A percentile compares a stretch with the other conserved stretches of the same genome.
phyloP scores from a whole-genome alignment of 1,140 invertebrate genomes.

The Lutraria rhynchaena region DNA sequence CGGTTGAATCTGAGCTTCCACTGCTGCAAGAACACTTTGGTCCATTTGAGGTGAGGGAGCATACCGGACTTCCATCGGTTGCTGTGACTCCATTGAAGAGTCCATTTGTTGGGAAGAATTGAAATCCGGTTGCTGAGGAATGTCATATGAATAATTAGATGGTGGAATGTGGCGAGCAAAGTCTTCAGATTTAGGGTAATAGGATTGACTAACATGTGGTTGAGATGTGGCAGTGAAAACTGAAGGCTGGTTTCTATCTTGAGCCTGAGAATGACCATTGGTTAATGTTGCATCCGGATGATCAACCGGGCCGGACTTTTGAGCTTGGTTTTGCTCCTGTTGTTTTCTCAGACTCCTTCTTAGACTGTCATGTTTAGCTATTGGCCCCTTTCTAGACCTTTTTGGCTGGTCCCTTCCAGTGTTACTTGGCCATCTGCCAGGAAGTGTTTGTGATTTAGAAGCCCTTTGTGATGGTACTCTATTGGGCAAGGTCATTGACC shows the following conservation, averaged over 20 bases:
- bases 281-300: slow-evolving; percentile 13
- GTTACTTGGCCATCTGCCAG: slow-evolving; percentile 27
- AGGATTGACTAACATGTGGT: slow-evolving; percentile 58
- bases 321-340: slow-evolving; percentile 29
- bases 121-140: background rate
- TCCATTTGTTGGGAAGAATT: too few relatives aligned
- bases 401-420: slow-evolving; percentile 14
- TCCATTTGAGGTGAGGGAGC: background rate
- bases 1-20: slow-evolving; percentile 4
- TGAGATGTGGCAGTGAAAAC: slow-evolving; percentile 8
- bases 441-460: slow-evolving; percentile 37
- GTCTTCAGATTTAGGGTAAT: slow-evolving; percentile 46
- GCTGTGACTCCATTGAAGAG: background rate
- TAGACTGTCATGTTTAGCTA: slow-evolving; percentile 41
- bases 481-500: slow-evolving; percentile 14
- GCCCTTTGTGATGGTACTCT: slow-evolving; percentile 36
- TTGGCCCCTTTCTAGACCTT: slow-evolving; percentile 45
- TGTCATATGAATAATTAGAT: slow-evolving; percentile 23
- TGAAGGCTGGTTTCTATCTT: slow-evolving; percentile 5
- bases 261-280: slow-evolving; percentile 31
- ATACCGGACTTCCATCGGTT: slow-evolving; percentile 10
- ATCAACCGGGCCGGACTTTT: slow-evolving; percentile 43
- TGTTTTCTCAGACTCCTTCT: slow-evolving; percentile 12
- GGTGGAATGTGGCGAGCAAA: slow-evolving; percentile 46
- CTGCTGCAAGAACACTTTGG: slow-evolving; percentile 8